Conservation (phyloP, 1,140 invertebrate species). For the Sesamia nonagrioides region DNA sequence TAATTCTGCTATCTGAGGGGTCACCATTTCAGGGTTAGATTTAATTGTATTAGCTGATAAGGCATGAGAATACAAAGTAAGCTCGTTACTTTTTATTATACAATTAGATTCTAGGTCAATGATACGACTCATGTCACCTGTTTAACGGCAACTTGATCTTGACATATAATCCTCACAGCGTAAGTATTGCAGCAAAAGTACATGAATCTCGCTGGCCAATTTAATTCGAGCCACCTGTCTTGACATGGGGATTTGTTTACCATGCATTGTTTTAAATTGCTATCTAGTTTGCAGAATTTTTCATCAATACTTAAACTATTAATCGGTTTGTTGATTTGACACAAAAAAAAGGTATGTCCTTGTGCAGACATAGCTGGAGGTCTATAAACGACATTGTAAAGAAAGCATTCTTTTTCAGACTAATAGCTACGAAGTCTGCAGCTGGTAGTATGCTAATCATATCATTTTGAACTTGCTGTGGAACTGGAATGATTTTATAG, state of each 20-base stretch:
- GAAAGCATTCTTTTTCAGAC: conserved; percentile 30
- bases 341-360: conserved; percentile 3
- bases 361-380: conserved; percentile 12
- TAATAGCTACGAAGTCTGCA: conserved; percentile 19
- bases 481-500: conserved; percentile 12
- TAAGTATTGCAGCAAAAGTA: not conserved
- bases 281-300: conserved; percentile 17
- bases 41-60: too few species aligned
- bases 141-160: too few species aligned
- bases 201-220: not conserved
- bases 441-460: conserved; percentile 15
- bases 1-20: too few species aligned
- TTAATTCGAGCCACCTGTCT: not conserved
- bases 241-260: conserved; percentile 1
- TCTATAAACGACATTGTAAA: not conserved
- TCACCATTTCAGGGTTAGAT: too few species aligned
- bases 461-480: not conserved
- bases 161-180: too few species aligned
- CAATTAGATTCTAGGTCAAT: too few species aligned
- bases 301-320: not conserved
- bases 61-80: too few species aligned
- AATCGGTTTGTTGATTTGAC: not conserved
- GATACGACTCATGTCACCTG: too few species aligned
- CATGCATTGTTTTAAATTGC: not conserved
- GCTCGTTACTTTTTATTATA: too few species aligned